Conservation (phyloP, 2,113 vertebrate species). For the Zeus faber region DNA sequence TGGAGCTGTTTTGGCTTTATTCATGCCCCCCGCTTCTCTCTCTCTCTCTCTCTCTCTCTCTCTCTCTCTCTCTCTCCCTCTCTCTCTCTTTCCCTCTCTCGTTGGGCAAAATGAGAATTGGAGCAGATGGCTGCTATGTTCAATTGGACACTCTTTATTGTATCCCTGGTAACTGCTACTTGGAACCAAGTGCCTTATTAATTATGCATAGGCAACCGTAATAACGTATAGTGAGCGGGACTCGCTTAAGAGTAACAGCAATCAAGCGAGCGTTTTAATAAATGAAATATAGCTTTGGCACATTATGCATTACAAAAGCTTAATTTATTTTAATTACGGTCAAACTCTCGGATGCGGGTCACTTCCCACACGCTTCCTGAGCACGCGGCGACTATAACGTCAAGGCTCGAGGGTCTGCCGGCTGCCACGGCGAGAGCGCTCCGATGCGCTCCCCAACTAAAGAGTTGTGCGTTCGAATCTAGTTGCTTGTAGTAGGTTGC, state of each 20-base stretch:
- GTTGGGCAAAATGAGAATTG: constrained; percentile 35
- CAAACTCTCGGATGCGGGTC: not conserved
- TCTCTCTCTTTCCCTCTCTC: constrained; percentile 1
- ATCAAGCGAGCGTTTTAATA: constrained; percentile 58
- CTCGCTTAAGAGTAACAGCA: constrained; percentile 50
- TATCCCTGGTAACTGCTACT: constrained; percentile 60
- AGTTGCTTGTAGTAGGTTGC: too few relatives aligned
- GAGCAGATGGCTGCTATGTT: constrained; percentile 63
- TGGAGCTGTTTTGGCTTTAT: too few relatives aligned
- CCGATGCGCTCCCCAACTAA: too few relatives aligned
- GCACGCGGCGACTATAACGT: too few relatives aligned
- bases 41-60: constrained; percentile 14
- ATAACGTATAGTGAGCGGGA: constrained; percentile 49
- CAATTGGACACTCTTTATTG: constrained; percentile 52
- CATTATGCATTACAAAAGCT: constrained; percentile 53
- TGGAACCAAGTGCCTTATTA: constrained; percentile 61
- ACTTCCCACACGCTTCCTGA: constrained; percentile 40
- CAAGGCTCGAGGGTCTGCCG: too few relatives aligned
- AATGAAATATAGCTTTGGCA: constrained; percentile 19
- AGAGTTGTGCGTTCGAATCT: too few relatives aligned
- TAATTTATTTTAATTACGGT: constrained; percentile 48
- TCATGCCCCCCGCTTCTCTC: not conserved
- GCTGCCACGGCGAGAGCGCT: too few relatives aligned
- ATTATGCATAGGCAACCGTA: constrained; percentile 64
- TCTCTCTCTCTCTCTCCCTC: not conserved